These are phyloP conservation scores for Mesorhabditis spiculigera DNA, from an alignment of 2,888 invertebrate genomes.

Conservation along the genomic window DNA sequence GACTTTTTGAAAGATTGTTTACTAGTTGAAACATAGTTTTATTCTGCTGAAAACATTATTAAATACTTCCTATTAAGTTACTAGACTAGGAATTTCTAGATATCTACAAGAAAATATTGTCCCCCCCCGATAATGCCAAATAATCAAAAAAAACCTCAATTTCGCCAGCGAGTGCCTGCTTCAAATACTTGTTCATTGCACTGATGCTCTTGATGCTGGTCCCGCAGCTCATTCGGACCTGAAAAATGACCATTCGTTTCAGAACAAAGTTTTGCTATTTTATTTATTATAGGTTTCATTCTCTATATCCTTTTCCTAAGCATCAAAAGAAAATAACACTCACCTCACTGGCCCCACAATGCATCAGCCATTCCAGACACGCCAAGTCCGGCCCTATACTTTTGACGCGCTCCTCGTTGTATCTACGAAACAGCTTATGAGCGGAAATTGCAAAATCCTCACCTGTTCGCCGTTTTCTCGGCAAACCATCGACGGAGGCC, in stretches of 20 bases:
- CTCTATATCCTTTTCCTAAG: neutral
- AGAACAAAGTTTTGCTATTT: neutral
- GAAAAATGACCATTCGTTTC: neutral
- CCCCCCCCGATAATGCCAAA: too few species aligned
- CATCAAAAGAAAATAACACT: neutral
- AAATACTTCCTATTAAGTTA: too few species aligned
- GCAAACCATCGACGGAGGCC: constrained; percentile 40
- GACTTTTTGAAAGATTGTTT: too few species aligned
- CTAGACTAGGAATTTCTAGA: neutral
- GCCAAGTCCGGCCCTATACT: constrained; percentile 53
- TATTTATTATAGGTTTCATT: neutral
- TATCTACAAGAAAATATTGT: neutral
- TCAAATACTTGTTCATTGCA: constrained; percentile 47
- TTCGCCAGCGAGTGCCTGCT: constrained; percentile 10
- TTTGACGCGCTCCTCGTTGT: constrained; percentile 37
- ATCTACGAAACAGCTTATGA: constrained; percentile 26
- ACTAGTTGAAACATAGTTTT: too few species aligned
- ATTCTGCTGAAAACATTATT: too few species aligned
- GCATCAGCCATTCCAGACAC: constrained; percentile 56
- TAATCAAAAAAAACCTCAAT: too few species aligned
- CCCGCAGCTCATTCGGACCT: constrained; percentile 42
- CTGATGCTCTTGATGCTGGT: constrained; percentile 30
- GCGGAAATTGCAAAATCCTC: constrained; percentile 5
- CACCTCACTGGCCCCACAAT: constrained; percentile 49
- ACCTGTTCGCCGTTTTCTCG: constrained; percentile 39